A percentile compares a stretch with the other conserved stretches of the same genome.
These are phyloP conservation scores for Cordylochernes scorpioides DNA, from an alignment of 2,888 invertebrate species.

Conservation along the genomic window DNA sequence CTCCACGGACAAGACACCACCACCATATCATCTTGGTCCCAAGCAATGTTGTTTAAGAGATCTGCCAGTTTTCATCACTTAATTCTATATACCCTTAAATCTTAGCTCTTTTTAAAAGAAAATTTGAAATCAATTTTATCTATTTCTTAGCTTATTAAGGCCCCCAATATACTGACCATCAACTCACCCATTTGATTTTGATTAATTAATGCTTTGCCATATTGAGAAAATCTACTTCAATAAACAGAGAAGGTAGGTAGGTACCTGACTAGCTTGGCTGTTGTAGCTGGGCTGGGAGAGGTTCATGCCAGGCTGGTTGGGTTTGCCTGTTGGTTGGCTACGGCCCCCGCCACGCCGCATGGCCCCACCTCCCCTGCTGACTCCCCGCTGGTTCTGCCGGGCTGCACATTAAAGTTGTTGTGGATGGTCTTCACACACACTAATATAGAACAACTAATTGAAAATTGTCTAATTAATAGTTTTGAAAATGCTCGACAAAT, in stretches of 20 bases:
- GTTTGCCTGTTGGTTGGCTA: constrained; percentile 8
- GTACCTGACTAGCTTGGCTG: constrained; percentile 21
- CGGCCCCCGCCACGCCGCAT: constrained; percentile 11
- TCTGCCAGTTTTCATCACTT: too few relatives aligned
- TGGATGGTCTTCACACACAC: neutral
- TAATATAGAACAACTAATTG: neutral
- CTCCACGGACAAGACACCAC: too few relatives aligned
- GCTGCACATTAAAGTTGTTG: constrained; percentile 8
- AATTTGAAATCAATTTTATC: too few relatives aligned
- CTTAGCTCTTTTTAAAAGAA: too few relatives aligned
- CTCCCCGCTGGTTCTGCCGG: constrained; percentile 19
- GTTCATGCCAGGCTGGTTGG: constrained; percentile 16
- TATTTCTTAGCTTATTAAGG: too few relatives aligned
- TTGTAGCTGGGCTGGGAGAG: constrained; percentile 17
- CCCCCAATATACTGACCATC: too few relatives aligned
- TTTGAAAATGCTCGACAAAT: too few relatives aligned
- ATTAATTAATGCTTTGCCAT: neutral
- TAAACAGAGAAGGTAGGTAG: neutral
- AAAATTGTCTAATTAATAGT: neutral
- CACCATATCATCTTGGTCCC: too few relatives aligned
- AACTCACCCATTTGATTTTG: too few relatives aligned
- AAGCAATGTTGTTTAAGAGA: too few relatives aligned
- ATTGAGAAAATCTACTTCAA: neutral
- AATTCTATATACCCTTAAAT: too few relatives aligned
- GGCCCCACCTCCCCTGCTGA: constrained; percentile 16